Percentiles rank a stretch among this genome's conserved stretches.
Conservation (phyloP, 30 jellyfish, hydroid and myxozoan species). For the Chrysaora quinquecirrha region DNA sequence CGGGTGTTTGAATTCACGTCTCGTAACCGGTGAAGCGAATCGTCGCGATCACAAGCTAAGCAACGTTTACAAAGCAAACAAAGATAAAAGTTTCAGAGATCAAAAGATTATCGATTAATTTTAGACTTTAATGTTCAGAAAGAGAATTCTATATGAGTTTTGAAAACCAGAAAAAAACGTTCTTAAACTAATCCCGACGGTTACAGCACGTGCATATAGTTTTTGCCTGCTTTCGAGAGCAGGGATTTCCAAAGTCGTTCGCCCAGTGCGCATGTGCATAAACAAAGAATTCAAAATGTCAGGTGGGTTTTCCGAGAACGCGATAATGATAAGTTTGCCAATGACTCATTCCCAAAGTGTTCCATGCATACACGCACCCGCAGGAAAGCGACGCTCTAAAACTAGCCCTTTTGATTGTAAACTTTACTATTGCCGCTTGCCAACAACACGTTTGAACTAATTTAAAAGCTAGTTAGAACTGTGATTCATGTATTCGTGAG, state of each 20-base stretch:
- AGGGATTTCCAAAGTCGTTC: not conserved
- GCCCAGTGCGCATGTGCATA: conserved; percentile 17
- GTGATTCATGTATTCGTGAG: not conserved
- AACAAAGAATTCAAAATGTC: conserved; percentile 26
- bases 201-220: not conserved
- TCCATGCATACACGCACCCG: conserved; percentile 70
- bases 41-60: conserved; percentile 43
- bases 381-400: conserved; percentile 78
- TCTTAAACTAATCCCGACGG: too few species aligned
- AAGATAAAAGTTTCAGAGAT: not conserved
- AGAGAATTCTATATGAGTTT: conserved; percentile 1
- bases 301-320: conserved; percentile 49
- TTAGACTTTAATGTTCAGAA: conserved; percentile 4
- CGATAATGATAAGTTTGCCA: conserved; percentile 47
- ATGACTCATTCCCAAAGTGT: conserved; percentile 60
- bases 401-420: conserved; percentile 32
- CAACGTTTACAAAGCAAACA: too few species aligned
- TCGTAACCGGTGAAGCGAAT: conserved; percentile 58
- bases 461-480: not conserved
- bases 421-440: conserved; percentile 34
- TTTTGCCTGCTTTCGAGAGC: not conserved
- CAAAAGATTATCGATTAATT: not conserved
- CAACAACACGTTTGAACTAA: conserved; percentile 17
- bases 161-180: too few species aligned
- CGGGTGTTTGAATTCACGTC: conserved; percentile 55